These are phyloP conservation scores for Baronia brevicornis DNA, from an alignment of 2,888 invertebrate species.

Conservation along the genomic window DNA sequence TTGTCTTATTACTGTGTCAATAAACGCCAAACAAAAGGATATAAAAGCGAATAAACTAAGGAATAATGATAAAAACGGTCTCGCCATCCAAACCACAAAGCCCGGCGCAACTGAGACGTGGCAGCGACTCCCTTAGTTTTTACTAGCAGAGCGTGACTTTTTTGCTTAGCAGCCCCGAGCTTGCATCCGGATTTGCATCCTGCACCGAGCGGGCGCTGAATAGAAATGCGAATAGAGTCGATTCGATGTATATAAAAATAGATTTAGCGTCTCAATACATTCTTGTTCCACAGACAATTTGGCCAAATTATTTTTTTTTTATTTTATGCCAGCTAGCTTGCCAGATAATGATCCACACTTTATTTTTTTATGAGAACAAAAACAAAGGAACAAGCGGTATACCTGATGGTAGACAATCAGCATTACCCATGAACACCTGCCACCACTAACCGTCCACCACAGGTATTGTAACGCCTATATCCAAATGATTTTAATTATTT, in stretches of 20 bases:
- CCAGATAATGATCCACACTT: too few species aligned
- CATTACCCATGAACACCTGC: too few species aligned
- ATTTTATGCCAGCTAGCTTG: too few species aligned
- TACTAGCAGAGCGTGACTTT: constrained; percentile 44
- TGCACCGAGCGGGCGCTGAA: constrained; percentile 32
- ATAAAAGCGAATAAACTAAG: constrained; percentile 26
- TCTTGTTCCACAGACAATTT: too few species aligned
- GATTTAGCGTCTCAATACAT: too few species aligned
- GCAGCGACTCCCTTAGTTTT: constrained; percentile 34
- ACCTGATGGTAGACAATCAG: too few species aligned
- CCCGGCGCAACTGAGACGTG: constrained; percentile 17
- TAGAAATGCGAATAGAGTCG: constrained; percentile 31
- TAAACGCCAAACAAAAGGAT: constrained; percentile 21
- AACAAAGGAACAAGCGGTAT: too few species aligned
- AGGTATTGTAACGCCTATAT: too few species aligned
- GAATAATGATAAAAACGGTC: constrained; percentile 19
- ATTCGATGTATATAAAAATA: constrained; percentile 24
- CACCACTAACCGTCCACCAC: too few species aligned
- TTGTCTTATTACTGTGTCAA: constrained; percentile 13
- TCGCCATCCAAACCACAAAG: constrained; percentile 19
- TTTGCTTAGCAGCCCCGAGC: constrained; percentile 35
- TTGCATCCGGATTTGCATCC: constrained; percentile 37
- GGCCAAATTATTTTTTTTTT: too few species aligned
- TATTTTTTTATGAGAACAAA: too few species aligned
- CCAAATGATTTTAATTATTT: too few species aligned